Conservation (phyloP, 2,113 vertebrate genomes). For the Pituophis catenifer region DNA sequence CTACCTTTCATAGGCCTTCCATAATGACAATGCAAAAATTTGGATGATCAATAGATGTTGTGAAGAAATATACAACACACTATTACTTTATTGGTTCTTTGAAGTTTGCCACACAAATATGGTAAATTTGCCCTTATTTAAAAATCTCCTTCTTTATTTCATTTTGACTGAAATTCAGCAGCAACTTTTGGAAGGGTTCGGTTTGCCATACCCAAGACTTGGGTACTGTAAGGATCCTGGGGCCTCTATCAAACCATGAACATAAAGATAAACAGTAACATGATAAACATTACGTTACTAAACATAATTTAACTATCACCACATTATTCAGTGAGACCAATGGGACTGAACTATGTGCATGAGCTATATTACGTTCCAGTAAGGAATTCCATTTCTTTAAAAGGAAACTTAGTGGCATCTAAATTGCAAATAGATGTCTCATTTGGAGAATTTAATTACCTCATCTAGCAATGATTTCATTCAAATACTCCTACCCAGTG, state of each 20-base stretch:
- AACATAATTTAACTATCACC: neutral
- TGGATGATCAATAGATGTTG: neutral
- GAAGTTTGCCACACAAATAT: neutral
- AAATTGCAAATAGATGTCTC: neutral
- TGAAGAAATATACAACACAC: neutral
- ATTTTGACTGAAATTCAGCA: neutral
- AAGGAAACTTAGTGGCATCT: neutral
- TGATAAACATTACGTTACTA: neutral
- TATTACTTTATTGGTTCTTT: neutral
- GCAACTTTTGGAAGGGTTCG: neutral
- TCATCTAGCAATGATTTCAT: neutral
- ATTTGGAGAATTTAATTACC: neutral
- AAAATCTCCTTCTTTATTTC: neutral
- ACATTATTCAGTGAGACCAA: neutral
- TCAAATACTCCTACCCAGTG: neutral
- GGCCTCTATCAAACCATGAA: too few relatives aligned
- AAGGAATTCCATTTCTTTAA: neutral
- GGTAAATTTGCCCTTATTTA: neutral
- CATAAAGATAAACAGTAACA: too few relatives aligned
- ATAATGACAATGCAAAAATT: neutral
- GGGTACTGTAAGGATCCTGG: neutral
- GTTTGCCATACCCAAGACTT: neutral
- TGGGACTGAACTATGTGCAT: neutral
- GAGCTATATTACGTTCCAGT: neutral
- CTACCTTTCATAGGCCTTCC: neutral